phyloP scores from a whole-genome alignment of 2,797 vertebrate genomes.

The Myiotriccus ornatus region DNA sequence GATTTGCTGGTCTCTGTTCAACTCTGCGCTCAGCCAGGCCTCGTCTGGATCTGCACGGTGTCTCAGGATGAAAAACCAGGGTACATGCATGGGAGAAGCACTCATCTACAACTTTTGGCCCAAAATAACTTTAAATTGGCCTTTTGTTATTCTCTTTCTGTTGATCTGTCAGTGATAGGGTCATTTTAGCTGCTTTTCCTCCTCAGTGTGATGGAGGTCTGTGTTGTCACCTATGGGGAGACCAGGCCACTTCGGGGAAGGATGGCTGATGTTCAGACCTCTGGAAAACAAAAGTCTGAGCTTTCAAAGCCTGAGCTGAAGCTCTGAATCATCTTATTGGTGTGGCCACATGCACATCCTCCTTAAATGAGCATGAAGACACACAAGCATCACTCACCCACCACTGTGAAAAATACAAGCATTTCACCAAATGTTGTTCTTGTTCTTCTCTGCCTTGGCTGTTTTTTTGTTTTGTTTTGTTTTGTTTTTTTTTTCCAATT shows the following conservation, averaged over 20 bases:
- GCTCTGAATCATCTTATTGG: neutral
- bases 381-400: neutral
- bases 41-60: neutral
- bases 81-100: neutral
- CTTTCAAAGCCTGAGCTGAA: neutral
- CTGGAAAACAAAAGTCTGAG: neutral
- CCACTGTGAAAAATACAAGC: neutral
- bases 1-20: neutral
- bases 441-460: neutral
- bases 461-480: rapidly evolving
- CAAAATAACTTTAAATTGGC: neutral
- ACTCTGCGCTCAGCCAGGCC: neutral
- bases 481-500: rapidly evolving
- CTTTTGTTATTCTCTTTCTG: neutral
- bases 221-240: rapidly evolving
- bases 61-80: neutral
- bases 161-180: neutral
- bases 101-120: neutral
- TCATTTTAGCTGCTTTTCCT: neutral
- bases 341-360: neutral
- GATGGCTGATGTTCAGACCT: neutral
- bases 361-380: neutral
- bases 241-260: rapidly evolving
- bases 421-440: neutral
- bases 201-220: neutral